Base-by-base conservation (phyloP, 2,113 vertebrate genomes). In the Hypanus sabinus region DNA sequence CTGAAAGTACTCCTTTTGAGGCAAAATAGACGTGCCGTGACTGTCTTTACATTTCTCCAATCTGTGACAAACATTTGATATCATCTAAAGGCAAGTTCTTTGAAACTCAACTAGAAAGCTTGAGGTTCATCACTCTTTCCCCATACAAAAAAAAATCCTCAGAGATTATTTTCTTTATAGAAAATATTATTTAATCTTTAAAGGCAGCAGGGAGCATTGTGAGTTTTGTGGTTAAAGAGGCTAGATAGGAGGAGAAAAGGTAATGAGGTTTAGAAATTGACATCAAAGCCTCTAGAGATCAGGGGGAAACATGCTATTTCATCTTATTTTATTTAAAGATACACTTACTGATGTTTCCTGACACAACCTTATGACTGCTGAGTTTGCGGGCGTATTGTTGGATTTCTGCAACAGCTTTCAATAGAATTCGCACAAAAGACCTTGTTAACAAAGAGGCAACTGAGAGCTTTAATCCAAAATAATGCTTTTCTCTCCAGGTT, bases 261-360 rank as follows among this genome's bases (percentile, higher is more conserved):
- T 33, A 90, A n/a, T 62, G 0, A 18, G 16, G 85, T 90, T 90
- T 90, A 68, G 60, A 88, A 68, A 33, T 90, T 90, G 60, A 90
- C 85, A 90, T 68, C 85, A 90, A 18, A 65, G 60, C 30, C 85
- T n/a, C 85, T 16, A 65, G 85, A 90, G 85, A 90, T 62, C 22
- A 62, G 71, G 30, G 83, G 85, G 30, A 90, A 62, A 65, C 60
- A 14, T 36, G 14, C 60, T n/a, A 68, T 68, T 90, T 68, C 85
- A 68, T 90, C 60, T 33, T 60, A 65, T 90, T 90, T 90, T 90
- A 68, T 90, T 90, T 90, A 90, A 90, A 65, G 85, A 36, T 18
- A 33, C 85, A 90, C 62, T 33, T 90, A 14, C 30, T 90, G 85
- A 90, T 90, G 38, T 68, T 90, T 90, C 85, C 60, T 90, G 85